These are phyloP conservation scores for Dugesia japonica DNA, from an alignment of 2,888 invertebrate species.

Conservation along the genomic window DNA sequence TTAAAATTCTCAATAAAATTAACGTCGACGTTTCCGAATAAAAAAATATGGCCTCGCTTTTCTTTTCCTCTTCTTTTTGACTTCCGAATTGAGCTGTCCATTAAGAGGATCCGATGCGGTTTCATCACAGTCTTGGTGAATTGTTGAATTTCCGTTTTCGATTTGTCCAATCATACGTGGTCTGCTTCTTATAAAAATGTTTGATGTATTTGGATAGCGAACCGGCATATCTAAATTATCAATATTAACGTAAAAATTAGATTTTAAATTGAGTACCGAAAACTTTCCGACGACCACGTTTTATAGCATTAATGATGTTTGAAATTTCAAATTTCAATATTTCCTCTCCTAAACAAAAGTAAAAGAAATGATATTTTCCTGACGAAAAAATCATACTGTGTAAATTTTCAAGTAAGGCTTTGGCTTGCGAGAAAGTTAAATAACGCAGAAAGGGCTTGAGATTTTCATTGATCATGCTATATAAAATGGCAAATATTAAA, in stretches of 20 bases:
- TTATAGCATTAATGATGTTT: background rate
- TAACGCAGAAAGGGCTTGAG: background rate
- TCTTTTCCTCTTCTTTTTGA: background rate
- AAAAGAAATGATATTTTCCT: background rate
- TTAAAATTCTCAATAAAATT: background rate
- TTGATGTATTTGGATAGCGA: background rate
- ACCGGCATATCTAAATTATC: too few species aligned
- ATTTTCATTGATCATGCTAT: background rate
- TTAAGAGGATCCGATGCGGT: background rate
- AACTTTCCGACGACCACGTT: background rate
- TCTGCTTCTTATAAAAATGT: background rate
- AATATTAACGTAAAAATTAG: too few species aligned
- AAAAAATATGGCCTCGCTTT: background rate
- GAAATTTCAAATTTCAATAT: background rate
- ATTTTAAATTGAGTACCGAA: background rate
- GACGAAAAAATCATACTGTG: background rate
- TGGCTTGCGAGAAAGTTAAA: background rate
- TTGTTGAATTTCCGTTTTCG: background rate
- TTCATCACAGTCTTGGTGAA: background rate
- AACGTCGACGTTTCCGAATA: background rate
- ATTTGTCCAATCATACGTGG: background rate
- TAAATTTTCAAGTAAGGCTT: background rate
- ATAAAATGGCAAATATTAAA: too few species aligned
- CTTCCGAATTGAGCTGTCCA: background rate
- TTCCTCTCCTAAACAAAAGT: background rate